Percentiles rank a stretch among this genome's conserved stretches.
phyloP scores from a whole-genome alignment of 2,888 invertebrate species.

The Mongoloraphidia duomilia region DNA sequence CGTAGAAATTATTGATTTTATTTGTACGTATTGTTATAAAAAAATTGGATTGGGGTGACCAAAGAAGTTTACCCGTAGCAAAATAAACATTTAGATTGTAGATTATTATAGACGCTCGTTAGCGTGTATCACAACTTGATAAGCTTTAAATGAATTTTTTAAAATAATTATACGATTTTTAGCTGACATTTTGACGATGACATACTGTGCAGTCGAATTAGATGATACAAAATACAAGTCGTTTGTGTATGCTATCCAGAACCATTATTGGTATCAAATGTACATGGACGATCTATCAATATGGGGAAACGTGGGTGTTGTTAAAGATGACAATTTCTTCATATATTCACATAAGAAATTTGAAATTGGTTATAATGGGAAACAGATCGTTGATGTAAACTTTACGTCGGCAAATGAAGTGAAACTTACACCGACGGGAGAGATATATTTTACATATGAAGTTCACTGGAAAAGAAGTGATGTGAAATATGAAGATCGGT shows the following conservation, averaged over 20 bases:
- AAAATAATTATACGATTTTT: conserved; percentile 7
- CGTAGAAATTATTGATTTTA: no score
- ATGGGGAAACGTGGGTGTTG: conserved; percentile 97
- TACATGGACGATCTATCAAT: conserved; percentile 97
- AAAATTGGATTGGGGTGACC: not conserved
- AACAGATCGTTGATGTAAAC: conserved; percentile 96
- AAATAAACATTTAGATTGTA: no score
- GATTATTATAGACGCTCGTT: not conserved
- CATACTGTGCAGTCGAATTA: conserved; percentile 71
- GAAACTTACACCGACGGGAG: conserved; percentile 56
- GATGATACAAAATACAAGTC: conserved; percentile 78
- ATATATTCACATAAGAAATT: conserved; percentile 98
- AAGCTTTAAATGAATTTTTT: conserved; percentile 1
- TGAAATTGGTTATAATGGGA: conserved; percentile 90
- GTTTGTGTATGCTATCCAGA: conserved; percentile 94
- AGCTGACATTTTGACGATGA: conserved; percentile 51
- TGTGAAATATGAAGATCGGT: conserved; percentile 82
- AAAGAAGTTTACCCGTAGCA: not conserved
- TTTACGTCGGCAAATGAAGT: conserved; percentile 88
- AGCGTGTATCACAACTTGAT: not conserved
- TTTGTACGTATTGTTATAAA: not conserved
- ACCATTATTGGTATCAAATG: conserved; percentile 99
- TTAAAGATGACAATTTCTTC: conserved; percentile 66
- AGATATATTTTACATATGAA: conserved; percentile 89
- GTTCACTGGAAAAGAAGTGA: conserved; percentile 86